phyloP scores from a whole-genome alignment of 53 echinoderm and acorn worm species.

The Holothuria scabra region DNA sequence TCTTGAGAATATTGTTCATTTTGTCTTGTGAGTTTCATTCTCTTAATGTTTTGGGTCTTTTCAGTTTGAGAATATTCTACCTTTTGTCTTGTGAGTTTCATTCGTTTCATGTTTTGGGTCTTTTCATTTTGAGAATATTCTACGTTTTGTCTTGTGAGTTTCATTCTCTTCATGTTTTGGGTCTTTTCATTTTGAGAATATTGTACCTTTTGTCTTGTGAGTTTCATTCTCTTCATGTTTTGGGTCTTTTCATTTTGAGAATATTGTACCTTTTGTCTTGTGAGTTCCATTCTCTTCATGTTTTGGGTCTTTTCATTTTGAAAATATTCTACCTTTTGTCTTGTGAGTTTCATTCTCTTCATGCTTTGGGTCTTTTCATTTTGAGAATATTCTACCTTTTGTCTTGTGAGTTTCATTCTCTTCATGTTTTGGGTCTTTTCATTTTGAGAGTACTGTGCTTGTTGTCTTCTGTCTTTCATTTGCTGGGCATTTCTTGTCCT shows the following conservation, averaged over 20 bases:
- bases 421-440: background rate
- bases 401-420: conserved; percentile 7
- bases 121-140: background rate
- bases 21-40: background rate
- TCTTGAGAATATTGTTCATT: background rate
- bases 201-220: background rate
- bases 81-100: background rate
- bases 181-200: background rate
- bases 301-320: conserved; percentile 17
- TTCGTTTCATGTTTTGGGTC: background rate
- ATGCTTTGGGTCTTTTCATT: background rate
- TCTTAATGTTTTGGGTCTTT: background rate
- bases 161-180: background rate
- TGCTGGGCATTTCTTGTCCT: background rate
- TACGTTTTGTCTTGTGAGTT: conserved; percentile 10
- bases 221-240: conserved; percentile 1
- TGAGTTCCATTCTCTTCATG: background rate
- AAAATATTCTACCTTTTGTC: background rate
- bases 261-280: background rate
- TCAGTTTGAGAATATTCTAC: conserved; percentile 4
- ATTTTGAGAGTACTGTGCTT: background rate
- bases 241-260: background rate
- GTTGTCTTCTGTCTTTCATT: background rate
- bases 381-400: background rate
- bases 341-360: conserved; percentile 8